These are phyloP conservation scores for Eueremaeus valkanovi DNA, from an alignment of 2,888 invertebrate genomes.

Conservation along the genomic window DNA sequence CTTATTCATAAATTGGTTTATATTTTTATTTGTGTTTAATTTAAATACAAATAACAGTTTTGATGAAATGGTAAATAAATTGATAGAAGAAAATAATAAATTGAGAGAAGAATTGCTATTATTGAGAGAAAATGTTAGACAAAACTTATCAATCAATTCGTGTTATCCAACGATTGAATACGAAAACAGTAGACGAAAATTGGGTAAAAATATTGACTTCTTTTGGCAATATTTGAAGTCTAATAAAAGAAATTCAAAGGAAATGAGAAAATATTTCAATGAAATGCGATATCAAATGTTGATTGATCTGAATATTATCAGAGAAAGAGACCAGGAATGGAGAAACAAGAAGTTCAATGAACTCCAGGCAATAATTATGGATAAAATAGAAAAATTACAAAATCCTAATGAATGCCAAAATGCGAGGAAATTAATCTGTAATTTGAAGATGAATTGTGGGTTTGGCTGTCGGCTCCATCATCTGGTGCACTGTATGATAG, in stretches of 20 bases:
- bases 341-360: conserved; percentile 71
- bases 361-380: conserved; percentile 76
- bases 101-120: no score
- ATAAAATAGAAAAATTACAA: conserved; percentile 67
- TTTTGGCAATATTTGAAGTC: not conserved
- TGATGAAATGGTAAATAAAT: no score
- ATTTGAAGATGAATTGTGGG: conserved; percentile 96
- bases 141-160: no score
- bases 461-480: conserved; percentile 99
- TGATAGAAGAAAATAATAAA: no score
- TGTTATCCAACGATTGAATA: not conserved
- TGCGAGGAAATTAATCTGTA: conserved; percentile 86
- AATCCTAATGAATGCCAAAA: conserved; percentile 74
- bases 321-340: conserved; percentile 69
- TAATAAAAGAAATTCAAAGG: not conserved
- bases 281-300: not conserved
- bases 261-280: not conserved
- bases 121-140: no score
- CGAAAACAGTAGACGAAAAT: not conserved
- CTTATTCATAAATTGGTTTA: no score
- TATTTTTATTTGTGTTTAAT: no score
- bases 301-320: conserved; percentile 42
- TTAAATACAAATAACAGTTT: no score
- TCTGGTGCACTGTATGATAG: conserved; percentile 58
- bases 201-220: not conserved